A percentile compares a stretch with the other conserved stretches of the same genome.
phyloP scores from a whole-genome alignment of 1,140 invertebrate species.

The Sitobion miscanthi region DNA sequence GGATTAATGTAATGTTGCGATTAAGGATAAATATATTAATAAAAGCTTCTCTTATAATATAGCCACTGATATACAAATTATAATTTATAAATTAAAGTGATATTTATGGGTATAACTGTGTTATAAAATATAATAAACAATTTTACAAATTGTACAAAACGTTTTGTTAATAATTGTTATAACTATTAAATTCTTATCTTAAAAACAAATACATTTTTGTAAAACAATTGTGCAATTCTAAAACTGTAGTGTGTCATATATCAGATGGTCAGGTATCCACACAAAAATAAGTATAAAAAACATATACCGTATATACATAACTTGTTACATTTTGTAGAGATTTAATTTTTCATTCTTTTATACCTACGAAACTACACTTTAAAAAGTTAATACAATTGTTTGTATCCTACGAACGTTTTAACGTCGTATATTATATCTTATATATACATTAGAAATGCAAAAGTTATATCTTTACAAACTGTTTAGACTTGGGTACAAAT shows the following conservation, averaged over 20 bases:
- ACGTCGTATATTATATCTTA: not conserved
- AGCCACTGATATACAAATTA: not conserved
- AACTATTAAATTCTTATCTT: not conserved
- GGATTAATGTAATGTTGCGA: not conserved
- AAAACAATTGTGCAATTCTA: not conserved
- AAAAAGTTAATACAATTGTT: no score
- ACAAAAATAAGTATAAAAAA: no score
- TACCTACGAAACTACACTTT: no score
- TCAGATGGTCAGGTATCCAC: no score
- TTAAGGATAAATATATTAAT: slow-evolving; percentile 2
- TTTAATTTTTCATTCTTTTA: no score
- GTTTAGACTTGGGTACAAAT: not conserved
- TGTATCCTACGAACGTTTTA: no score
- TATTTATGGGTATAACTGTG: not conserved
- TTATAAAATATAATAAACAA: not conserved
- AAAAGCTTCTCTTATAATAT: not conserved
- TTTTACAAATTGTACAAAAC: not conserved
- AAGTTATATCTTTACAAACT: not conserved
- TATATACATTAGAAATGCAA: not conserved
- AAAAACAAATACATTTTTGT: no score
- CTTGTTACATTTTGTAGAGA: no score
- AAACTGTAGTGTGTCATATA: not conserved
- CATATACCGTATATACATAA: no score
- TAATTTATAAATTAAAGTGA: not conserved
- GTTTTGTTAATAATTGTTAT: not conserved